Conservation (phyloP, 2,797 vertebrate species). For the Hydrolagus colliei region DNA sequence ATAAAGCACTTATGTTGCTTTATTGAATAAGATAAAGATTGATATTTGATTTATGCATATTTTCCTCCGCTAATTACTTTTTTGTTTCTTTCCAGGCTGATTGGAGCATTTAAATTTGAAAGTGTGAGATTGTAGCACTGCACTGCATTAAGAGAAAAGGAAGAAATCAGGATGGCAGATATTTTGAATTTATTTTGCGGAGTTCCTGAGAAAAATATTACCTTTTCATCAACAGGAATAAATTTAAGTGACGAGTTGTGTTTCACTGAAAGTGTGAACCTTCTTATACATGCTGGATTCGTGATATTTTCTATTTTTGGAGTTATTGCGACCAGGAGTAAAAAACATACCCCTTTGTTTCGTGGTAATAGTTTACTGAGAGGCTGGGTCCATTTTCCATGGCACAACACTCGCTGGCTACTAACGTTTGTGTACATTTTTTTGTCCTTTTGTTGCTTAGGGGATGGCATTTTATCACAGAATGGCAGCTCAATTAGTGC, state of each 20-base stretch:
- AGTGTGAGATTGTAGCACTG: not conserved
- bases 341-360: not conserved
- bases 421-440: constrained; percentile 26
- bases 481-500: not conserved
- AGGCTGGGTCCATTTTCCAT: constrained; percentile 28
- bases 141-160: not conserved
- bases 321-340: not conserved
- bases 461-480: constrained; percentile 26
- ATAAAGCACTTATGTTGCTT: too few species aligned
- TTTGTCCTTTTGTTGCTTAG: constrained; percentile 4
- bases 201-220: constrained; percentile 9
- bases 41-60: not conserved
- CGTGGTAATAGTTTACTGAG: not conserved
- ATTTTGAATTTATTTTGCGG: constrained; percentile 8
- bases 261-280: constrained; percentile 19
- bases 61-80: constrained; percentile 14
- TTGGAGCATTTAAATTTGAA: not conserved
- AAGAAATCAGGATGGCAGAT: constrained; percentile 19
- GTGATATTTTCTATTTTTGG: constrained; percentile 9
- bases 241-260: not conserved
- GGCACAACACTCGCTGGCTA: constrained; percentile 13
- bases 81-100: constrained; percentile 18
- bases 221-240: not conserved
- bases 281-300: constrained; percentile 16
- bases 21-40: not conserved